Conservation (phyloP, 2,797 vertebrate species). For the Todus mexicanus region DNA sequence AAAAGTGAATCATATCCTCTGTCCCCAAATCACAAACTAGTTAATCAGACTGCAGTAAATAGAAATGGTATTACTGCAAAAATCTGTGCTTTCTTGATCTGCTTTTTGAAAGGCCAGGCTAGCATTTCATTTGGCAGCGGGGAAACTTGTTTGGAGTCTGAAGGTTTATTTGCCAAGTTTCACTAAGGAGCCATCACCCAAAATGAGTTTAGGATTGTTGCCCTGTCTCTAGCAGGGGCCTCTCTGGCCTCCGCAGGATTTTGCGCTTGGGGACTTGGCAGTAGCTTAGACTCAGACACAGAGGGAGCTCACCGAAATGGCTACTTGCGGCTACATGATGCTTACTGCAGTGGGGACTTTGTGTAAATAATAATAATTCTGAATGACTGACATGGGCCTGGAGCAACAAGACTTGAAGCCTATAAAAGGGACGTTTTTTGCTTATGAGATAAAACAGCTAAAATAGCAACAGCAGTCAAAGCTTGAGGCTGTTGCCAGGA, state of each 20-base stretch:
- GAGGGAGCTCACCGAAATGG: background rate
- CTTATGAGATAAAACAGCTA: slow-evolving; percentile 38
- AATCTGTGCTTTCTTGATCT: background rate
- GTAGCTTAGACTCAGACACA: background rate
- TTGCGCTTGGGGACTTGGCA: background rate
- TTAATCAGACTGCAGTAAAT: background rate
- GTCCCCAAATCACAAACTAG: background rate
- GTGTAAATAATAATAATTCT: slow-evolving; percentile 55
- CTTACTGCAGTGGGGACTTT: slow-evolving; percentile 2
- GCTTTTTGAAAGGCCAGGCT: background rate
- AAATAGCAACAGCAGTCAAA: slow-evolving; percentile 45
- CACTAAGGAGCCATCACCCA: background rate
- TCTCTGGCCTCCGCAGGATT: background rate
- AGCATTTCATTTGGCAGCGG: background rate
- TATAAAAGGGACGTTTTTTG: slow-evolving; percentile 31
- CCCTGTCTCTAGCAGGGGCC: background rate
- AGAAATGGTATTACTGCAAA: background rate
- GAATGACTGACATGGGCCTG: slow-evolving; percentile 30
- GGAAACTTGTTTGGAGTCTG: background rate
- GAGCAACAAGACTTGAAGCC: slow-evolving; percentile 26
- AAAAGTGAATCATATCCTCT: background rate
- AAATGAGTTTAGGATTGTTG: background rate
- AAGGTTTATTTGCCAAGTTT: slow-evolving; percentile 1
- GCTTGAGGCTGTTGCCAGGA: background rate
- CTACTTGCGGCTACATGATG: background rate